Percentiles rank a stretch among this genome's conserved stretches.
Evolutionary conservation across 2,888 invertebrate genomes (phyloP).

Genomic region (Deilephila porcellus): DNA sequence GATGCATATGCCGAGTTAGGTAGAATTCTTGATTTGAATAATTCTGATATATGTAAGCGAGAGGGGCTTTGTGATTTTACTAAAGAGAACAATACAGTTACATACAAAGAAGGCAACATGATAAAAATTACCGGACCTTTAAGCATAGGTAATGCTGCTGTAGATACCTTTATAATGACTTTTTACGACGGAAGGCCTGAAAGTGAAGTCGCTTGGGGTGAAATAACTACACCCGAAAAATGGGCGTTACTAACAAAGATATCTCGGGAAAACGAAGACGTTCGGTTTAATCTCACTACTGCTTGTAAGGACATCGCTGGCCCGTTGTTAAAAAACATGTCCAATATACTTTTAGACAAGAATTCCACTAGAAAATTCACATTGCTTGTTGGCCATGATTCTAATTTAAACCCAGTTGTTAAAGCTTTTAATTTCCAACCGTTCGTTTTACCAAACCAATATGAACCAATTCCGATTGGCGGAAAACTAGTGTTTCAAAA

Average conservation of each 20-base stretch:
- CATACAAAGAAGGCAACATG: not conserved
- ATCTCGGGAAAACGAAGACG: slow-evolving; percentile 33
- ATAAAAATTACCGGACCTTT: not conserved
- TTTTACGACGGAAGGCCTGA: slow-evolving; percentile 37
- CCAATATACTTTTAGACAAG: slow-evolving; percentile 35
- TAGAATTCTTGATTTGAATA: not conserved
- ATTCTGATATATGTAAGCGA: not conserved
- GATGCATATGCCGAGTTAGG: not conserved
- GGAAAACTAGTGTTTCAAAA: slow-evolving; percentile 73
- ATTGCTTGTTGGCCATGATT: slow-evolving; percentile 42
- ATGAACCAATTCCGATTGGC: slow-evolving; percentile 68
- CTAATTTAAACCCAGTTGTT: slow-evolving; percentile 36
- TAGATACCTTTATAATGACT: slow-evolving; percentile 38
- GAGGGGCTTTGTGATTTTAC: slow-evolving; percentile 3
- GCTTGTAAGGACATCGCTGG: slow-evolving; percentile 36
- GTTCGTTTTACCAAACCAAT: slow-evolving; percentile 54
- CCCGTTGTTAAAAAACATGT: slow-evolving; percentile 34
- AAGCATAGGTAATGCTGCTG: not conserved
- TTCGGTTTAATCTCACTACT: slow-evolving; percentile 35
- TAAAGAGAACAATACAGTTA: not conserved
- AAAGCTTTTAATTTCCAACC: not conserved
- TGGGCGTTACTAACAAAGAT: slow-evolving; percentile 39
- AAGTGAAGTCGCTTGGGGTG: slow-evolving; percentile 41
- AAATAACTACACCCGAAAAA: slow-evolving; percentile 32
- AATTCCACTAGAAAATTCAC: slow-evolving; percentile 37